Percentiles rank a stretch among this genome's conserved stretches.
Evolutionary conservation across 2,113 vertebrate genomes (phyloP).

Genomic region (Scolopax mira): DNA sequence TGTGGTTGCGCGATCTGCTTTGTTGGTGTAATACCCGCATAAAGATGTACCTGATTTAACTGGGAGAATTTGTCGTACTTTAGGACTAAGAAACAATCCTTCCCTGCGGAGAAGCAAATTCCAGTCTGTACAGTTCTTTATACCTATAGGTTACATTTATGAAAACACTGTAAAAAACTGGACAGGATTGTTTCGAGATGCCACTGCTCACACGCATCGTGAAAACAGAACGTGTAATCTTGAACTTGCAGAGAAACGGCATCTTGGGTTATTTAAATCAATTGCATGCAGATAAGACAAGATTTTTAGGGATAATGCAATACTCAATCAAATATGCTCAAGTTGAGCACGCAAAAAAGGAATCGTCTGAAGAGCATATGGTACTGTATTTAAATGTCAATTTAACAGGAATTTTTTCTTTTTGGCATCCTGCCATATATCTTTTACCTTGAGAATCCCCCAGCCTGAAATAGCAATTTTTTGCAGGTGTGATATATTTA

Average conservation of each 20-base stretch:
- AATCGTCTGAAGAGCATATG: background rate
- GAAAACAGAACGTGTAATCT: background rate
- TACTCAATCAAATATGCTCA: background rate
- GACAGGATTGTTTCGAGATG: background rate
- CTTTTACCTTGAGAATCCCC: background rate
- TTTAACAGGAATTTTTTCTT: background rate
- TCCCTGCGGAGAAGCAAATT: background rate
- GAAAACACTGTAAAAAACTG: background rate
- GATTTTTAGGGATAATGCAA: background rate
- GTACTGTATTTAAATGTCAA: background rate
- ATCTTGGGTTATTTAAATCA: background rate
- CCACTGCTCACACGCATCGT: background rate
- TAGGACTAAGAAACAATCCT: background rate
- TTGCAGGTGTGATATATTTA: background rate
- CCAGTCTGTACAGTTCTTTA: background rate
- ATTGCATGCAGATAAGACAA: background rate
- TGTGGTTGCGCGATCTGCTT: background rate
- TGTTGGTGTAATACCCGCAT: background rate
- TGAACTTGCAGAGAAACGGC: background rate
- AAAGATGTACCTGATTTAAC: background rate
- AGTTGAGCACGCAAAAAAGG: background rate
- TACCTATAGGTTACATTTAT: background rate
- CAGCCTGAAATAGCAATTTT: background rate
- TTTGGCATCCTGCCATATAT: background rate
- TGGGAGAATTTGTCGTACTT: background rate